Conservation (phyloP, 2,113 vertebrate genomes). For the Urocolius indicus region DNA sequence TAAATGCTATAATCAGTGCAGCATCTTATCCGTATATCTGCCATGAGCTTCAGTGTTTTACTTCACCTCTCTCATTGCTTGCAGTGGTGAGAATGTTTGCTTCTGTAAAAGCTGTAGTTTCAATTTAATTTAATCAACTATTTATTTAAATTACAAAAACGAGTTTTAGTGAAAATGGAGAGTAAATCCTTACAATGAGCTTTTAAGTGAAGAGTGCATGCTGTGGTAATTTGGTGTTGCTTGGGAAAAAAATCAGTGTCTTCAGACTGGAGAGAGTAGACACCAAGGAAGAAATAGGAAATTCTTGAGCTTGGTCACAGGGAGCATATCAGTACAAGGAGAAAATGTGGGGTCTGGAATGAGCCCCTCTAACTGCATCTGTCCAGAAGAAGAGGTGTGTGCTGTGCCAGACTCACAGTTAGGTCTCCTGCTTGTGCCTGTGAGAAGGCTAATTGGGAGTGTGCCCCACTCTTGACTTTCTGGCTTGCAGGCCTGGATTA, state of each 20-base stretch:
- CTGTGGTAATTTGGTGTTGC: background rate
- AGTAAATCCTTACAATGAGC: background rate
- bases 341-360: background rate
- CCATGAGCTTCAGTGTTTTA: background rate
- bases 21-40: background rate
- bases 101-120: background rate
- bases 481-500: background rate
- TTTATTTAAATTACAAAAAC: background rate
- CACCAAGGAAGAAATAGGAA: background rate
- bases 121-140: background rate
- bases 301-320: accelerated
- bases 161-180: background rate
- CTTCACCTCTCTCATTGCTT: background rate
- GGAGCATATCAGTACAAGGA: background rate
- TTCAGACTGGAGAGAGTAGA: background rate
- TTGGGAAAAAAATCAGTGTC: background rate
- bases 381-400: background rate
- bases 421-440: background rate
- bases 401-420: accelerated
- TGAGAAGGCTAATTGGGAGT: background rate
- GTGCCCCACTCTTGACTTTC: background rate
- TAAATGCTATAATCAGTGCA: background rate
- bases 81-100: background rate
- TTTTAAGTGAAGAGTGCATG: background rate
- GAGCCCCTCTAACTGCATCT: background rate